Base-by-base conservation (phyloP, 92 coral and sea anemone genomes). In the Desmophyllum pertusum region DNA sequence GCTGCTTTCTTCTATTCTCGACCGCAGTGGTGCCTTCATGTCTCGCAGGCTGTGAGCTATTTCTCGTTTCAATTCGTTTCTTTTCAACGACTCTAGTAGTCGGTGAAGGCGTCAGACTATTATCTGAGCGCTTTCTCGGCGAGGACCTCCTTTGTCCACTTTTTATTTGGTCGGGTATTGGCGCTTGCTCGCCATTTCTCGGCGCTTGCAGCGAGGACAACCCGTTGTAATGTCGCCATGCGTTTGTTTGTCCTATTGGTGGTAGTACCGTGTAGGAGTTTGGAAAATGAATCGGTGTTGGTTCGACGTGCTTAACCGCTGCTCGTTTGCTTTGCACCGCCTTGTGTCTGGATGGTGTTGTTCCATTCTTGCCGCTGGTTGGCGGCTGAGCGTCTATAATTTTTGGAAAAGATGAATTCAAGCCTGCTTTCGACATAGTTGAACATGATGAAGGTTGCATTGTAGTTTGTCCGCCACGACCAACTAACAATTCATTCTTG, bases 231-330 rank as follows among this genome's bases (percentile, higher is more conserved):
- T 40, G 35, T 17, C 18, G 70, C 70, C 79, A 59, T 43, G 35
- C 41, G 17, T 45, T 39, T 30, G 79, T 71, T 46, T 82, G 70
- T 40, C 93, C 93, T 64, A 93, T 93, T 27, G 96, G 96, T 3
- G 96, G 96, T 51, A 93, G 63, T 2, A 93, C 94, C 7, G 86
- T 85, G 78, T 93, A 93, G 18, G 84, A 93, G 40, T 87, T 89
- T 2, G 94, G 94, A 36, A 90, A 85, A 19, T 81, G 53, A 45
- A 85, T 33, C 14, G 91, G 77, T 25, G 36, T 8, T 39, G 50
- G 71, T 35, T 80, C 91, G 8, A 86, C 70, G 14, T 81, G 85
- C 23, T 35, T 71, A 0, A 21, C 73, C 18, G 81, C 6, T n/a
- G 41, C 43, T 3, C 46, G 51, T 21, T 27, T 61, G 25, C 27